Evolutionary conservation across 2,888 invertebrate genomes (phyloP).

Genomic region (Drosophila mimetica): DNA sequence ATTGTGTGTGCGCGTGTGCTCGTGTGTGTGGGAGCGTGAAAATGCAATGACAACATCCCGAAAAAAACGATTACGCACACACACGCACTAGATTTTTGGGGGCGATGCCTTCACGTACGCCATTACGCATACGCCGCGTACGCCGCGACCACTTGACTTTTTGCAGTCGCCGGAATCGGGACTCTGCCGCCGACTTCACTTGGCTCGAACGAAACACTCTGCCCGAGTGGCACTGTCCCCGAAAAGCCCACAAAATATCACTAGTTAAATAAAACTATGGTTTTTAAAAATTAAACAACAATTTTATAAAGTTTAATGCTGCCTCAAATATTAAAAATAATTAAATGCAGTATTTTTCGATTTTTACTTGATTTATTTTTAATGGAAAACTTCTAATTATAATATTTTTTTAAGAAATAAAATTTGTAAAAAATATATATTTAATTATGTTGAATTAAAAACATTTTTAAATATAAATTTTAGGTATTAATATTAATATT

Average conservation of each 20-base stretch:
- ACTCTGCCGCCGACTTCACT: constrained; percentile 13
- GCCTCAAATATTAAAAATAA: neutral
- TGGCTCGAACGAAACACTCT: neutral
- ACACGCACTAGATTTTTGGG: constrained; percentile 16
- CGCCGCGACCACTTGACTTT: constrained; percentile 46
- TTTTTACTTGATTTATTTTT: no score
- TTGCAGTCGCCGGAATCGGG: constrained; percentile 14
- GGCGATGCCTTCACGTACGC: constrained; percentile 45
- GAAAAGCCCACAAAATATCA: neutral
- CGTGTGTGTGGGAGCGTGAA: constrained; percentile 48
- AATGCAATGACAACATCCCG: constrained; percentile 64
- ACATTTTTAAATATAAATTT: no score
- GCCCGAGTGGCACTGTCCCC: constrained; percentile 1
- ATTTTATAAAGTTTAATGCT: no score
- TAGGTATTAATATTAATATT: no score
- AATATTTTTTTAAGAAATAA: no score
- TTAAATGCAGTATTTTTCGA: no score
- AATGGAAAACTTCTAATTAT: no score
- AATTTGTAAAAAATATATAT: no score
- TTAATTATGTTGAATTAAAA: no score
- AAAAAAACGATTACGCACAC: constrained; percentile 53
- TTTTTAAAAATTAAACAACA: no score
- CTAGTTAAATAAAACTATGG: neutral
- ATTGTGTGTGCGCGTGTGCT: constrained; percentile 12
- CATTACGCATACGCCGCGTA: constrained; percentile 47